These are phyloP conservation scores for Sebastiscus albofasciatus DNA, from an alignment of 2,797 vertebrate genomes.

Conservation along the genomic window DNA sequence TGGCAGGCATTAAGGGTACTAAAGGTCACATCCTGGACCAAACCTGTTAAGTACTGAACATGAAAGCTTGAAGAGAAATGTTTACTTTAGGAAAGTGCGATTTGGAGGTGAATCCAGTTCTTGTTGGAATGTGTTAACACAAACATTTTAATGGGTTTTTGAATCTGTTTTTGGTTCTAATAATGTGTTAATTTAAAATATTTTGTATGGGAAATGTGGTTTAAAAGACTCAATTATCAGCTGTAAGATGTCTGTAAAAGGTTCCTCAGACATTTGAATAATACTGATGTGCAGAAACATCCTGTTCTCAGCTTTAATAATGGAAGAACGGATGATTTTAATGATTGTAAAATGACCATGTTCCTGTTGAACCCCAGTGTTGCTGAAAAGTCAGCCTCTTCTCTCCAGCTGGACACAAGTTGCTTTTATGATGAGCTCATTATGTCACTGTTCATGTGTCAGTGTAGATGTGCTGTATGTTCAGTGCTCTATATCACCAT, in stretches of 20 bases:
- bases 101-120: conserved; percentile 12
- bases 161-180: conserved; percentile 49
- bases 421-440: background rate
- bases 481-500: background rate
- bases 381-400: background rate
- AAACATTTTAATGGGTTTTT: background rate
- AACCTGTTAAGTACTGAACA: background rate
- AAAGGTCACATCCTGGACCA: background rate
- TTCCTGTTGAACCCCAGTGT: background rate
- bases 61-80: background rate
- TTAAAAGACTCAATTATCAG: background rate
- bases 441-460: background rate
- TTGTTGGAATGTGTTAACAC: conserved; percentile 27
- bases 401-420: background rate
- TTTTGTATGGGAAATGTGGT: conserved; percentile 15
- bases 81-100: background rate
- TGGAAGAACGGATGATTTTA: background rate
- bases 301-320: conserved; percentile 11
- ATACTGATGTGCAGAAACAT: background rate
- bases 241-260: background rate
- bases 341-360: conserved; percentile 4
- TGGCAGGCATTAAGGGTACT: background rate
- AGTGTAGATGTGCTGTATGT: background rate
- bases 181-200: conserved; percentile 47
- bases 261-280: background rate